Conservation (phyloP, 2,113 vertebrate species). For the Egretta garzetta region DNA sequence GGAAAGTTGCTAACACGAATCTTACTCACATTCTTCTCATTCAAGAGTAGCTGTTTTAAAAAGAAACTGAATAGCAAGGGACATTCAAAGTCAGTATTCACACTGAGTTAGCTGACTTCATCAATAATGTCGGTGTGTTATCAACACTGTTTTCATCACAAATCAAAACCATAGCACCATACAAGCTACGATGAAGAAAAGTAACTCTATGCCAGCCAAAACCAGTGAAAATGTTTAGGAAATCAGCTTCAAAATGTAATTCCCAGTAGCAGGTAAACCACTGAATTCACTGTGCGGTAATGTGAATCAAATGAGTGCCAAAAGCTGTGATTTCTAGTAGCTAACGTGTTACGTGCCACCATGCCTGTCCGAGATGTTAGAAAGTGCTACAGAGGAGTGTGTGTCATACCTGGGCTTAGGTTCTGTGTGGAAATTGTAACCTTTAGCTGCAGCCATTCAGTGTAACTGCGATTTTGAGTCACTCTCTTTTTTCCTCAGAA, state of each 20-base stretch:
- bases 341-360: background rate
- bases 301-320: background rate
- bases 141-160: background rate
- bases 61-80: background rate
- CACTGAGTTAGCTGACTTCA: background rate
- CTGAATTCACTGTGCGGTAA: background rate
- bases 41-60: background rate
- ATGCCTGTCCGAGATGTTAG: background rate
- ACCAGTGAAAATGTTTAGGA: background rate
- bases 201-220: background rate
- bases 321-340: background rate
- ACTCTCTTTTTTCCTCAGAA: background rate
- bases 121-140: background rate
- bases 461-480: background rate
- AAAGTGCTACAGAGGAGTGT: background rate
- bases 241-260: background rate
- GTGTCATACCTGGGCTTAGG: background rate
- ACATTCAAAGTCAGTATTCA: background rate
- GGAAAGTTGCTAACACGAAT: background rate
- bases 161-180: background rate
- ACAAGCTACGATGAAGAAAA: background rate
- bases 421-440: background rate
- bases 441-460: background rate
- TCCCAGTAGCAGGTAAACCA: background rate
- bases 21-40: background rate